Conservation (phyloP, 2,888 invertebrate species). For the Agonopterix alstromeriana region DNA sequence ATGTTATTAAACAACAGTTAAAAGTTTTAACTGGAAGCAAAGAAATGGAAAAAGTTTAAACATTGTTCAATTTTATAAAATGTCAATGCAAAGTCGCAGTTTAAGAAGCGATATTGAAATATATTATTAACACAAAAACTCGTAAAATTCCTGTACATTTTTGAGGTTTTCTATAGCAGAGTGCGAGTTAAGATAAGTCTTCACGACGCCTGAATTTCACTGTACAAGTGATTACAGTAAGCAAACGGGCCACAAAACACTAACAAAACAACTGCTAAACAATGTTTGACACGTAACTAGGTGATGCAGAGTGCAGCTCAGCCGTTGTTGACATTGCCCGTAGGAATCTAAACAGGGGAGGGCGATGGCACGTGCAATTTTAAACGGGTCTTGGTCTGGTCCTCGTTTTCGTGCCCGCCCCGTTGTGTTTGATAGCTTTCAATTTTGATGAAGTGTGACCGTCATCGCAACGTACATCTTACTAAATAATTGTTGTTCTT, state of each 20-base stretch:
- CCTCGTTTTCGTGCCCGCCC: slow-evolving; percentile 9
- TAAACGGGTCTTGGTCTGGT: slow-evolving; percentile 46
- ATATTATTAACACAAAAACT: too few relatives aligned
- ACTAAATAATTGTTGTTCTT: too few relatives aligned
- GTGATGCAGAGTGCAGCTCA: slow-evolving; percentile 50
- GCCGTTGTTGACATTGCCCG: slow-evolving; percentile 51
- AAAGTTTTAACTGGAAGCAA: too few relatives aligned
- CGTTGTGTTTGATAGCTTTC: slow-evolving; percentile 34
- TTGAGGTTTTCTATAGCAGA: too few relatives aligned
- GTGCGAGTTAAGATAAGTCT: too few relatives aligned
- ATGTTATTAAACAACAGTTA: slow-evolving; percentile 11
- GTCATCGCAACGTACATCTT: slow-evolving; percentile 1
- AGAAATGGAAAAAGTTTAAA: too few relatives aligned
- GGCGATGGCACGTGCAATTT: slow-evolving; percentile 59
- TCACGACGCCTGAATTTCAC: slow-evolving; percentile 16
- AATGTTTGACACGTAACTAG: slow-evolving; percentile 63
- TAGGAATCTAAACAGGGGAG: slow-evolving; percentile 40
- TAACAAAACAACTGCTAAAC: slow-evolving; percentile 54
- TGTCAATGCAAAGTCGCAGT: too few relatives aligned
- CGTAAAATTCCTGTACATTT: too few relatives aligned
- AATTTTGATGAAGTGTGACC: slow-evolving; percentile 51
- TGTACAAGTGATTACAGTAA: slow-evolving; percentile 33
- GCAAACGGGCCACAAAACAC: slow-evolving; percentile 38
- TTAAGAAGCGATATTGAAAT: too few relatives aligned
- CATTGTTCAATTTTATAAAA: too few relatives aligned